A percentile compares a stretch with the other conserved stretches of the same genome.
Evolutionary conservation across 2,113 vertebrate species (phyloP).

Genomic region (Hyla sarda): DNA sequence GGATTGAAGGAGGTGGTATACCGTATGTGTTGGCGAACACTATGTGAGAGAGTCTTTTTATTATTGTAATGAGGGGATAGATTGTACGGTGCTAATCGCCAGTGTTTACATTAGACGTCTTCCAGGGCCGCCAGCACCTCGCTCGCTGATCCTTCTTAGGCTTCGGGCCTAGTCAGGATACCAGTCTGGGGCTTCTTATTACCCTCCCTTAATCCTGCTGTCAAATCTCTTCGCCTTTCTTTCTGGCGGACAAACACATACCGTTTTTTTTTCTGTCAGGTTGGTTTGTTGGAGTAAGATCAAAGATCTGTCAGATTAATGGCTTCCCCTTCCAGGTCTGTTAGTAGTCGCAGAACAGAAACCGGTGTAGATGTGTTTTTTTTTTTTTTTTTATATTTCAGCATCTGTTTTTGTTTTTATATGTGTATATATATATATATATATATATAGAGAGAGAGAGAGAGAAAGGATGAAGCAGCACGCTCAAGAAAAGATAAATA

Average conservation of each 20-base stretch:
- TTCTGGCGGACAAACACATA: conserved; percentile 10
- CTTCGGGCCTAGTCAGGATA: conserved; percentile 22
- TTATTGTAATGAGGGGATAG: not conserved
- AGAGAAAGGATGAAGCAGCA: too few species aligned
- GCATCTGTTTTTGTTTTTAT: not conserved
- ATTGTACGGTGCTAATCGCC: not conserved
- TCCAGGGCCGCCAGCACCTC: not conserved
- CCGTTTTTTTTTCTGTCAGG: conserved; percentile 35
- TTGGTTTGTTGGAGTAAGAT: conserved; percentile 22
- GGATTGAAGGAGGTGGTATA: not conserved
- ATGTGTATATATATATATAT: not conserved
- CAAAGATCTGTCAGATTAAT: conserved; percentile 49
- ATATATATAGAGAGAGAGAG: not conserved
- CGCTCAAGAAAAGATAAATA: too few species aligned
- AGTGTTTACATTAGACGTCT: conserved; percentile 21
- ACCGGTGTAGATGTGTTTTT: not conserved
- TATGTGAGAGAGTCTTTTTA: not conserved
- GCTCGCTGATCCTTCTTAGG: not conserved
- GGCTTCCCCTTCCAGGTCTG: not conserved
- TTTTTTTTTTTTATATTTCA: not conserved
- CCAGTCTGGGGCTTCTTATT: conserved; percentile 32
- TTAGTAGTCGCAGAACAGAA: not conserved
- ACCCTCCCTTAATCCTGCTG: conserved; percentile 40
- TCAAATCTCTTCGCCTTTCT: conserved; percentile 39
- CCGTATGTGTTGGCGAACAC: not conserved